Conservation (phyloP, 2,797 vertebrate species). For the Clamator glandarius region DNA sequence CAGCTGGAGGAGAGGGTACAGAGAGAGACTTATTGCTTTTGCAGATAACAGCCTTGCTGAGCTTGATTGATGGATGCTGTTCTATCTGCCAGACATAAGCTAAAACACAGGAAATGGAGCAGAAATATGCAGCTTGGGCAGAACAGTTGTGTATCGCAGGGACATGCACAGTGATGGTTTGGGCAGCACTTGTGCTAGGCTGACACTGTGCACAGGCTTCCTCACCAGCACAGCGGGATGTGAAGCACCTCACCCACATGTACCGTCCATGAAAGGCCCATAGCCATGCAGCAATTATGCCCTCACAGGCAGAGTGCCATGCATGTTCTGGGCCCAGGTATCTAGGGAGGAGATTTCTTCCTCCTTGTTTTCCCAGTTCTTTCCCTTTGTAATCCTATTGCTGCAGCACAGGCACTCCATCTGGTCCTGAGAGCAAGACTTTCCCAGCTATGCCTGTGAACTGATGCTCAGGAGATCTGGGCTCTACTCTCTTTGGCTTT, state of each 20-base stretch:
- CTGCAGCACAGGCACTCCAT: neutral
- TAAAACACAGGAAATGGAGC: constrained; percentile 41
- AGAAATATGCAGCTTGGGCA: constrained; percentile 17
- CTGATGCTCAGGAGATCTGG: neutral
- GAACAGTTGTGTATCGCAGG: neutral
- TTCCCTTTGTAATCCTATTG: neutral
- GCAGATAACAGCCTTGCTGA: constrained; percentile 43
- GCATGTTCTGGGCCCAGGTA: fast-evolving
- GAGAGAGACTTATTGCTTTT: constrained; percentile 11
- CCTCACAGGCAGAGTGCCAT: fast-evolving
- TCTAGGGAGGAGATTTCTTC: neutral
- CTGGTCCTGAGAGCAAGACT: neutral
- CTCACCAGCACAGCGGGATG: neutral
- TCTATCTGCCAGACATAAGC: constrained; percentile 40
- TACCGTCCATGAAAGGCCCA: too few relatives aligned
- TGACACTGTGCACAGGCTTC: fast-evolving
- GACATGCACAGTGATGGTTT: fast-evolving
- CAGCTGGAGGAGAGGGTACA: constrained; percentile 9
- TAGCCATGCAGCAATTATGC: neutral
- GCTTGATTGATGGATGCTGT: constrained; percentile 49
- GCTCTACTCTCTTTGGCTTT: neutral
- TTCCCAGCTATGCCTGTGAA: neutral
- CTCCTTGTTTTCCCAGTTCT: neutral
- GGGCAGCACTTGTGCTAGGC: neutral
- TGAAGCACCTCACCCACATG: fast-evolving